Evolutionary conservation across 2,888 invertebrate genomes (phyloP), one percentile per base, ranked within the genome.

Genomic region (Cryptophagus acutangulus): DNA sequence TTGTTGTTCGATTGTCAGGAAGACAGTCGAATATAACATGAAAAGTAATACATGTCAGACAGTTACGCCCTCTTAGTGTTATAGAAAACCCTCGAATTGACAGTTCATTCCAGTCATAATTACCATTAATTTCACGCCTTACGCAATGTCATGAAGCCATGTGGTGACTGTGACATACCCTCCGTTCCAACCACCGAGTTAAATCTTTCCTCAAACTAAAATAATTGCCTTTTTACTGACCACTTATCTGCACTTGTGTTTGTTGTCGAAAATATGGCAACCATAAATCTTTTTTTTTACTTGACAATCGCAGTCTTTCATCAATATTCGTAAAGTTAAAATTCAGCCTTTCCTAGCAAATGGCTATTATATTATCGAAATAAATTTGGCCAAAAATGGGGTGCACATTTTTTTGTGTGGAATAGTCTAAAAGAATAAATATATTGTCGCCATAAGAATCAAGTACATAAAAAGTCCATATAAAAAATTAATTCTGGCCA

Each of bases 51-150:
- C 58, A 58, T 63, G 63, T 63, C 63, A 63, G 55, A 55, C 47
- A 47, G 54, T 53, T 57, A 55, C 63, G 61, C 62, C 62, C 62
- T 45, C 55, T 54, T 46, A 54, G 52, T 55, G 58, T 59, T 58
- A 57, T 52, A 57, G 57, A 61, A 65, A 63, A 63, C 63, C 63
- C 65, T 63, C 57, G 57, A 63, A 66, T 63, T 65, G 66, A 66
- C 67, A 67, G 64, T 62, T 63, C 63, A 64, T 62, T 65, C 61
- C 58, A 59, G 57, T 65, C 46, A 62, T 66, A 66, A 67, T 67
- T 66, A 65, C 61, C 65, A 64, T 65, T 65, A 62, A 66, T 66
- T 67, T 66, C 59, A 64, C 61, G 65, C 64, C 58, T 65, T 64
- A 58, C 57, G 57, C 62, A 61, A 62, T 52, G 57, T 54, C 57